These are phyloP conservation scores for Bombycilla garrulus DNA, from an alignment of 2,113 vertebrate genomes.

Conservation along the genomic window DNA sequence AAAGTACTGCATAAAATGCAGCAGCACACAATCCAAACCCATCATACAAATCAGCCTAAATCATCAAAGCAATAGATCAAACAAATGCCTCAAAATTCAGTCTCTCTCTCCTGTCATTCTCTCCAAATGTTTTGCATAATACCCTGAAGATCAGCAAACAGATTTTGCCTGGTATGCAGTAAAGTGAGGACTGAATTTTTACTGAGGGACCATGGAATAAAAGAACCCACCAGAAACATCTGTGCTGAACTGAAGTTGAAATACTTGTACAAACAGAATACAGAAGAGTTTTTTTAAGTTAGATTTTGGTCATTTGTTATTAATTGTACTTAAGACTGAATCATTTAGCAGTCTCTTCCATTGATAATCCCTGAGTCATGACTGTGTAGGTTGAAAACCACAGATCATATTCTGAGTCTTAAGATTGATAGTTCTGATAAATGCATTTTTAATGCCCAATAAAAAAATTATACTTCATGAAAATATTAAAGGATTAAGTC, in stretches of 20 bases:
- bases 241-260: neutral
- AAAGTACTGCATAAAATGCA: slow-evolving; percentile 41
- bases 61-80: slow-evolving; percentile 69
- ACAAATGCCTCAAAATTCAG: slow-evolving; percentile 64
- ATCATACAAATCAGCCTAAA: slow-evolving; percentile 67
- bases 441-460: neutral
- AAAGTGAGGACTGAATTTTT: slow-evolving; percentile 56
- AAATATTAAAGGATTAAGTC: neutral
- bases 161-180: slow-evolving; percentile 56
- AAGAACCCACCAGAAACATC: neutral
- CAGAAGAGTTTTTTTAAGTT: neutral
- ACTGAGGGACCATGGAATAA: neutral
- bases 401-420: neutral
- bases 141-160: slow-evolving; percentile 64
- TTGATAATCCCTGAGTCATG: neutral
- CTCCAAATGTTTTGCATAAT: slow-evolving; percentile 64
- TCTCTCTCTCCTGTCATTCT: slow-evolving; percentile 56
- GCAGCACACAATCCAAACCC: slow-evolving; percentile 44
- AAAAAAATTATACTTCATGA: neutral
- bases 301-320: neutral
- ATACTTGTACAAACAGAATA: neutral
- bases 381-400: neutral
- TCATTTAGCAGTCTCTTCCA: neutral
- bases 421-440: neutral
- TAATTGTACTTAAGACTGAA: neutral